Evolutionary conservation across 2,888 invertebrate species (phyloP).

Genomic region (Drosophila cognata): DNA sequence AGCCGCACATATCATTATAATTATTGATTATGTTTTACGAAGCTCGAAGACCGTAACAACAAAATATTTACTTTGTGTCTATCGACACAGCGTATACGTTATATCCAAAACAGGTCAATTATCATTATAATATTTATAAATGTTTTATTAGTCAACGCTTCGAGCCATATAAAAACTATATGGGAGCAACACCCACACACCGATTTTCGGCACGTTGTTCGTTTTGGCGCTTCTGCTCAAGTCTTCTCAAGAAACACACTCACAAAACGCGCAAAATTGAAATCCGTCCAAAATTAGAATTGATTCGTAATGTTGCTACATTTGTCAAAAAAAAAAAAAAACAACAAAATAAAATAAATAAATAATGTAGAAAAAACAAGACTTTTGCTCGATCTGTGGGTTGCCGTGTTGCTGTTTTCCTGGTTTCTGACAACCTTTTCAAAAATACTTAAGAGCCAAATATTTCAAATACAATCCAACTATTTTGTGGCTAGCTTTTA

Average conservation of each 20-base stretch:
- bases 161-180: slow-evolving; percentile 35
- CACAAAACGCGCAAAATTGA: slow-evolving; percentile 29
- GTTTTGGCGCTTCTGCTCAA: slow-evolving; percentile 45
- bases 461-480: slow-evolving; percentile 21
- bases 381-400: slow-evolving; percentile 14
- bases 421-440: slow-evolving; percentile 31
- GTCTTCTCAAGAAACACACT: slow-evolving; percentile 23
- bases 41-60: slow-evolving; percentile 1
- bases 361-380: not conserved
- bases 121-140: slow-evolving; percentile 14
- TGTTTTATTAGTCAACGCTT: slow-evolving; percentile 38
- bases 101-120: slow-evolving; percentile 19
- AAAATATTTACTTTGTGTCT: not conserved
- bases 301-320: slow-evolving; percentile 70
- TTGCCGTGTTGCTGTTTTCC: slow-evolving; percentile 19
- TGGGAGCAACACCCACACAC: slow-evolving; percentile 35
- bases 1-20: slow-evolving; percentile 8
- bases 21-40: slow-evolving; percentile 25
- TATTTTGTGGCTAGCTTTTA: slow-evolving; percentile 11
- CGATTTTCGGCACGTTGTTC: slow-evolving; percentile 5
- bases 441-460: slow-evolving; percentile 20
- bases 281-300: slow-evolving; percentile 73
- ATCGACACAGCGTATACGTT: slow-evolving; percentile 3
- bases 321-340: slow-evolving; percentile 48
- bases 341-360: not conserved